These are phyloP conservation scores for Enoplosus armatus DNA, from an alignment of 2,797 vertebrate genomes.

Conservation along the genomic window DNA sequence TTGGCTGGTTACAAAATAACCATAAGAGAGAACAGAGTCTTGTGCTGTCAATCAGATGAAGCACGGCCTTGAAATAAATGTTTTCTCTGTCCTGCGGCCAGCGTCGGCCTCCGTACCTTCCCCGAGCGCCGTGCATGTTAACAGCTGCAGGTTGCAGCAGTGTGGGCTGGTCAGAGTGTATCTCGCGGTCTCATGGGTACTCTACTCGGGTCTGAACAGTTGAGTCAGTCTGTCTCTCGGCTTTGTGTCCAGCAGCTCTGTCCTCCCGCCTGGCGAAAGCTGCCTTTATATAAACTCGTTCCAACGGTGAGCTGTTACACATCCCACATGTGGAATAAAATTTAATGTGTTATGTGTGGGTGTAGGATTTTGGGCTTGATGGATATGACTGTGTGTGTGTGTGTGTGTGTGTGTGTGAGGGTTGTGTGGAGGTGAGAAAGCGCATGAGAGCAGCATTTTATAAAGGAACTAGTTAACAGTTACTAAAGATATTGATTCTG, in stretches of 20 bases:
- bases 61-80: constrained; percentile 23
- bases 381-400: constrained; percentile 44
- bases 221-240: constrained; percentile 69
- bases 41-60: constrained; percentile 34
- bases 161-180: constrained; percentile 64
- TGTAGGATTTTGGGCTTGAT: constrained; percentile 57
- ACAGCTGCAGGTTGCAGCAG: constrained; percentile 50
- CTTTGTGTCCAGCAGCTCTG: constrained; percentile 66
- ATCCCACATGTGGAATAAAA: constrained; percentile 75
- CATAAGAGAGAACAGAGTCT: neutral
- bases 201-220: constrained; percentile 52
- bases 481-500: neutral
- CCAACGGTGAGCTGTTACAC: constrained; percentile 62
- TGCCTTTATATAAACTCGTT: constrained; percentile 69
- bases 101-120: constrained; percentile 47
- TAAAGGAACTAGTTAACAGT: constrained; percentile 11
- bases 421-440: constrained; percentile 42
- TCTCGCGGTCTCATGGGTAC: constrained; percentile 38
- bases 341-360: constrained; percentile 61
- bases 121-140: constrained; percentile 7
- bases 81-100: constrained; percentile 44
- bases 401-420: constrained; percentile 37
- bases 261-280: constrained; percentile 52
- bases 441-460: neutral
- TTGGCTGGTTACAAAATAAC: neutral